phyloP scores from a whole-genome alignment of 2,113 vertebrate genomes.

The Sitta europaea region DNA sequence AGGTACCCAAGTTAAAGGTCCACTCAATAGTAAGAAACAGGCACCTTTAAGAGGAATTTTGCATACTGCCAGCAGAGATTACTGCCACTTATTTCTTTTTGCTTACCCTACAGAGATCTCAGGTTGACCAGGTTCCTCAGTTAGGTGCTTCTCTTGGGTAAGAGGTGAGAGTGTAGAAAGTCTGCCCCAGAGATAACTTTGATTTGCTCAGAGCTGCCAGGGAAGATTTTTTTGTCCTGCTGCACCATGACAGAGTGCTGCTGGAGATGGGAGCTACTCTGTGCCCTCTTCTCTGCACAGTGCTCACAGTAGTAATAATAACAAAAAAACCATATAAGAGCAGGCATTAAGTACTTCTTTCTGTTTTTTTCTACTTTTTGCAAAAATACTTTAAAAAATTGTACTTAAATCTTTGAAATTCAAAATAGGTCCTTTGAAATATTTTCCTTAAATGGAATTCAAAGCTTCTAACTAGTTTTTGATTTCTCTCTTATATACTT shows the following conservation, averaged over 20 bases:
- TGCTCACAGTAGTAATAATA: neutral
- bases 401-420: neutral
- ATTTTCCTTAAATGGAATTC: neutral
- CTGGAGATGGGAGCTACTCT: neutral
- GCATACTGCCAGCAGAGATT: neutral
- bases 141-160: neutral
- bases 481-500: neutral
- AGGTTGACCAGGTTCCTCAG: neutral
- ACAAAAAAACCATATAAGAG: rapidly evolving
- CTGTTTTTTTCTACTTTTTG: neutral
- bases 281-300: neutral
- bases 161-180: neutral
- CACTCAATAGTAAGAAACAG: neutral
- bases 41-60: neutral
- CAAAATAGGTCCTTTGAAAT: neutral
- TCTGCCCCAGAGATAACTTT: neutral
- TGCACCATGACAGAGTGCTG: rapidly evolving
- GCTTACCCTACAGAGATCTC: neutral
- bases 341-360: neutral
- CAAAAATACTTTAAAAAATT: neutral
- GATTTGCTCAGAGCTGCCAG: neutral
- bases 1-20: neutral
- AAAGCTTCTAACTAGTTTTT: neutral
- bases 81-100: neutral
- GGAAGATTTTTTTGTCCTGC: neutral